These are phyloP conservation scores for Salvelinus alpinus DNA, from an alignment of 2,113 vertebrate species.

Conservation along the genomic window DNA sequence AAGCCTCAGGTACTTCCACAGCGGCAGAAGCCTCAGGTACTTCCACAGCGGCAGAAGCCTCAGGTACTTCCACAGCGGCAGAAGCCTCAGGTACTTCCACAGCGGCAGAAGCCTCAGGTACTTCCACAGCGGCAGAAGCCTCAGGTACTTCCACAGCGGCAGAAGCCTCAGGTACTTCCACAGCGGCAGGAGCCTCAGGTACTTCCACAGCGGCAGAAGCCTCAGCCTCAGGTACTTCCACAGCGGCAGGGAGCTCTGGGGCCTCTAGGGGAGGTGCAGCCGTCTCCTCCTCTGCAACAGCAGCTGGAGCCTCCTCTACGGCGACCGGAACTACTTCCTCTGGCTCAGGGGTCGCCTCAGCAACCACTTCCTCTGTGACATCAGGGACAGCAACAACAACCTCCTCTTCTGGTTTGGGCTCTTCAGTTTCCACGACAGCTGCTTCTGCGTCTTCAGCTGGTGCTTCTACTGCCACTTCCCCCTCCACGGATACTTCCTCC, in stretches of 20 bases:
- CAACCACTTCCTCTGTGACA: neutral
- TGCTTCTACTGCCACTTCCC: neutral
- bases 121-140: too few relatives aligned
- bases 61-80: too few relatives aligned
- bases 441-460: slow-evolving; percentile 15
- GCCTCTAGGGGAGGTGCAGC: slow-evolving; percentile 11
- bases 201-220: too few relatives aligned
- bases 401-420: slow-evolving; percentile 23
- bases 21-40: neutral
- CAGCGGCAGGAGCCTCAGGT: neutral
- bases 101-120: too few relatives aligned
- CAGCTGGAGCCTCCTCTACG: slow-evolving; percentile 17
- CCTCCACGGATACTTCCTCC: neutral
- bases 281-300: slow-evolving; percentile 4
- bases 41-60: neutral
- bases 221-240: neutral
- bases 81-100: too few relatives aligned
- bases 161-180: neutral
- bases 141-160: too few relatives aligned
- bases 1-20: slow-evolving; percentile 24
- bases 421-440: neutral
- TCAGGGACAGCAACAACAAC: neutral
- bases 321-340: slow-evolving; percentile 24
- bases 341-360: neutral
- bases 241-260: neutral